Evolutionary conservation across 2,888 invertebrate genomes (phyloP), one percentile per base, ranked within the genome.

Genomic region (Drosophila mimetica): DNA sequence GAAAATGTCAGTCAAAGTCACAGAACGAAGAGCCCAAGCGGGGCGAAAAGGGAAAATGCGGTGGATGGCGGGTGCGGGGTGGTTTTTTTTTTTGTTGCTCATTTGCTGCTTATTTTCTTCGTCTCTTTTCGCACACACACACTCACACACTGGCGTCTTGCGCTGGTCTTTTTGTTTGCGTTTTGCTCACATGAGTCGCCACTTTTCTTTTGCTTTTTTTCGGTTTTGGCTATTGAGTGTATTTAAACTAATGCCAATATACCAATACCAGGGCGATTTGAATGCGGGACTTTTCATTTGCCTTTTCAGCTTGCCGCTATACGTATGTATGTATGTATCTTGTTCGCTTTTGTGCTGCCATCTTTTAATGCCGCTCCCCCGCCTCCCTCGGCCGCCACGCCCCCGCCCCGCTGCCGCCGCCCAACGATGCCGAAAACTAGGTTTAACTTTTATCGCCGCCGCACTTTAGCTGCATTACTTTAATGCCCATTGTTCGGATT

Each of bases 361-460:
- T 88, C 86, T 84, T 83, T 60, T 84, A 81, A 86, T 84, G 87
- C 86, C 89, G 76, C 76, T 75, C 69, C 76, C 79, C 79, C 71
- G 30, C 30, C 77, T 64, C 70, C 64, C 54, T 53, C 63, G 55
- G 67, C 59, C 64, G 11, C 55, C 55, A 55, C 55, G 54, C 55
- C 55, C 25, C 55, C 55, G 55, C 55, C 44, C 44, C 42, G 18
- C 39, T 39, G 18, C 18, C 18, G 1, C 41, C 30, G 11, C 30
- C 57, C 54, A 39, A 34, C 53, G 73, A 63, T 79, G 83, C 83
- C 86, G 67, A 85, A 82, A 66, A 51, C 75, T 64, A 71, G 63
- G 73, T 77, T 84, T 86, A 71, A 78, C 75, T 72, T 77, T 83
- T 69, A 71, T 14, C 80, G 69, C 81, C 74, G 69, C 85, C 57